Evolutionary conservation across 1,140 invertebrate genomes (phyloP), one percentile per base, ranked within the genome.

Genomic region (Brachionus manjavacas): DNA sequence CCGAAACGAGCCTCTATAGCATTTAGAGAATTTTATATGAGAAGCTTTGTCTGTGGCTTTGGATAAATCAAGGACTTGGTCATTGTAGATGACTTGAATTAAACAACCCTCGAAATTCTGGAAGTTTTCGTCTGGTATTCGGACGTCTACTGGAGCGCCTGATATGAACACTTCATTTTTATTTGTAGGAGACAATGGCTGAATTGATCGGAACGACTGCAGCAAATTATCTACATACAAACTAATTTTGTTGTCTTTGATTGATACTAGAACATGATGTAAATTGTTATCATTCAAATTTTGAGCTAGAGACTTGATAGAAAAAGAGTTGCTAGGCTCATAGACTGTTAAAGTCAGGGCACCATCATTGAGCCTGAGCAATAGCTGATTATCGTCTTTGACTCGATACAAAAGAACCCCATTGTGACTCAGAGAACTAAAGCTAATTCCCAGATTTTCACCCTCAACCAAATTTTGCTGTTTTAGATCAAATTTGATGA

Each of bases 241-340:
- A 9, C 60, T 25, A 9, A 81, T 64, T 43, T 7, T 39, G 16
- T 68, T 81, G 6, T 64, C 23, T 41, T 64, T 81, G 1, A 41
- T 43, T 39, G 41, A 39, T 25, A 81, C 12, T 12, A 43, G 52
- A 31, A 81, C 79, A 46, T 60, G 52, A 66, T 81, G 79, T 46
- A 81, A 68, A 31, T 64, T 60, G 12, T 81, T 81, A 28, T 81
- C 79, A 23, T 81, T 81, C 9, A 81, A 68, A 49, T 76, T 76
- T 81, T 81, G 20, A 12, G n/a, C 25, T 20, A 23, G 12, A 12
- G 79, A 64, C 64, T 64, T 68, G 16, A 81, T 25, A 1, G 52
- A 20, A 43, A 64, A 81, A 9, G 52, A 60, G 20, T 64, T 81
- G 20, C 60, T 28, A 31, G 52, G n/a, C 3, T 60, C 49, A 14